Conservation (phyloP, 2,888 invertebrate genomes). For the Isotomurus palustris region DNA sequence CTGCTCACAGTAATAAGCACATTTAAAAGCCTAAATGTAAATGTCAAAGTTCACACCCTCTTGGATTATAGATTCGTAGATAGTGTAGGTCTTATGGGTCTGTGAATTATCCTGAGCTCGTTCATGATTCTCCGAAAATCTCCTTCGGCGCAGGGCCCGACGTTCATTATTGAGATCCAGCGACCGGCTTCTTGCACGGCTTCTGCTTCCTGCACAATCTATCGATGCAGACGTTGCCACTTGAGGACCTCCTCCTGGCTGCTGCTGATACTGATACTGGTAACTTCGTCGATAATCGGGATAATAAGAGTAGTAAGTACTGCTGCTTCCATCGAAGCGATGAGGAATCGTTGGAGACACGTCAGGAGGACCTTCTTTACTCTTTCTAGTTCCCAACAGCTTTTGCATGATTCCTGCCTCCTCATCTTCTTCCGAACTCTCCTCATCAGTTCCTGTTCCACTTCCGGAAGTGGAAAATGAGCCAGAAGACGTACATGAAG, state of each 20-base stretch:
- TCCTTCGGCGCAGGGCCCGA: slow-evolving; percentile 25
- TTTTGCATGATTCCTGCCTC: background rate
- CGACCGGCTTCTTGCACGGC: slow-evolving; percentile 33
- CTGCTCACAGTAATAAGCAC: no score
- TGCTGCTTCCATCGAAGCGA: background rate
- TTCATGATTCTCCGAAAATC: slow-evolving; percentile 37
- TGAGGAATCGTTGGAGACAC: background rate
- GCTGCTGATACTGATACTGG: no score
- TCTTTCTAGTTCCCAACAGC: no score
- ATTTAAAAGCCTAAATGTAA: no score
- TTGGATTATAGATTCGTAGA: slow-evolving; percentile 41
- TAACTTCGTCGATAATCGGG: slow-evolving; percentile 4
- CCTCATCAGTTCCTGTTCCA: slow-evolving; percentile 13
- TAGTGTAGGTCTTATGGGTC: slow-evolving; percentile 39
- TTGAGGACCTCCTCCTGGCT: background rate
- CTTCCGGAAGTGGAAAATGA: slow-evolving; percentile 8
- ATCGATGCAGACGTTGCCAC: no score
- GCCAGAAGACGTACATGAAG: no score
- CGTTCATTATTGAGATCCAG: slow-evolving; percentile 26
- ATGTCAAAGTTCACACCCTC: no score
- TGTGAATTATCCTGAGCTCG: slow-evolving; percentile 13
- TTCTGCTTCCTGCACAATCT: background rate
- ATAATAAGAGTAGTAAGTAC: slow-evolving; percentile 21
- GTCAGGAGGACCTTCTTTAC: no score
- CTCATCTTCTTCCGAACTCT: no score